Evolutionary conservation across 2,113 vertebrate genomes (phyloP).

Genomic region (Ifrita kowaldi): DNA sequence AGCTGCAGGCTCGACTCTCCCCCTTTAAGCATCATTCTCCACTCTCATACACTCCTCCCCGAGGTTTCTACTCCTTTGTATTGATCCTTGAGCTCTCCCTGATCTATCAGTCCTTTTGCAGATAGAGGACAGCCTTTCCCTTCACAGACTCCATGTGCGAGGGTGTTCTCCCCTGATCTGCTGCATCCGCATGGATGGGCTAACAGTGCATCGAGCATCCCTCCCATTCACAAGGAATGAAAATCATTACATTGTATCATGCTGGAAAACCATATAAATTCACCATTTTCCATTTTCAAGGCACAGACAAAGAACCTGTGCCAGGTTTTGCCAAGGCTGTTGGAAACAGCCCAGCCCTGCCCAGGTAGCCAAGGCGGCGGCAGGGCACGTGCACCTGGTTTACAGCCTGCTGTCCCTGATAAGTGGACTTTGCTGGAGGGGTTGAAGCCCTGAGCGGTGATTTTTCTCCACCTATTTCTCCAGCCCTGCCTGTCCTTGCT

Average conservation of each 20-base stretch:
- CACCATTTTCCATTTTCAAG: background rate
- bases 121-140: background rate
- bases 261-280: background rate
- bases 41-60: background rate
- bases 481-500: background rate
- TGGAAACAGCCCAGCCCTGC: background rate
- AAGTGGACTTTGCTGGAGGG: background rate
- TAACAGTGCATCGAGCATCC: background rate
- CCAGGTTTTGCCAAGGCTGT: background rate
- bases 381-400: background rate
- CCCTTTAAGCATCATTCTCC: background rate
- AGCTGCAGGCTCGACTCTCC: conserved; percentile 1
- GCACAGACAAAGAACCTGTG: background rate
- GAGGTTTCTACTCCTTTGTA: background rate
- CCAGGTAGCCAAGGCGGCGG: background rate
- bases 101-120: background rate
- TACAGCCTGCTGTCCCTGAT: background rate
- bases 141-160: background rate
- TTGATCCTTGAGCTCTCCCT: background rate
- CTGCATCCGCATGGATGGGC: background rate
- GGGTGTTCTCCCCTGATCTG: background rate
- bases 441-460: background rate
- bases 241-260: background rate
- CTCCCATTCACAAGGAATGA: background rate
- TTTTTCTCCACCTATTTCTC: background rate